Base-by-base conservation (phyloP, 2,888 invertebrate genomes). In the Globia sparganii region DNA sequence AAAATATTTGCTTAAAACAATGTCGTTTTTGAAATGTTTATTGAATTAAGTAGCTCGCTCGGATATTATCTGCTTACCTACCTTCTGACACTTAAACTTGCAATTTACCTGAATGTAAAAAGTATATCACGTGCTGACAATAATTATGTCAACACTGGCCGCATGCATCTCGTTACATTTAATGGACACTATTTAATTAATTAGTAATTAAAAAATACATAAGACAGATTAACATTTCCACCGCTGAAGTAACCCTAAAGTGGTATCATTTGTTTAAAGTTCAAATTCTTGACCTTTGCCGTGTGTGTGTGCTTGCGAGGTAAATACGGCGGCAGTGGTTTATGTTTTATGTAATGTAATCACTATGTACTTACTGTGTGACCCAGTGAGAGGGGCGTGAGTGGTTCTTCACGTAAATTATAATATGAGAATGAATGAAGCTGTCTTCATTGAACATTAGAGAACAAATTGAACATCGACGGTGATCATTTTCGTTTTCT, bases 251-350 rank as follows among this genome's bases (percentile, higher is more conserved):
- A 61, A 73, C 61, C 68, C 56, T 28, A 58, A 68, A 81, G 70
- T 69, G 66, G 79, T 80, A 72, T 79, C 77, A 87, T 86, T 78
- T 80, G 74, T 83, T 85, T 87, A 87, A 87, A 87, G 87, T 81
- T 85, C 81, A 88, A 78, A 85, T 83, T 76, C 69, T 75, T 78
- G 81, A 77, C 88, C 83, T 87, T 85, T 82, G 28, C 31, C 13
- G 56, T 1, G 34, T 53, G 18, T 13, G 72, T 46, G 21, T 66
- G 73, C n/a, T n/a, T 31, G 61, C 13, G 28, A n/a, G 37, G 72
- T 68, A 75, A 68, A 78, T 34, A 78, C 66, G 34, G 43, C 40
- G 62, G 43, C 31, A 15, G 18, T 4, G 49, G 59, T 31, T 46
- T 53, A 53, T 46, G 40, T 68, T 31, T 46, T 53, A 53, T 46